Base-by-base conservation (phyloP, 2,113 vertebrate species). In the Gallinago media region DNA sequence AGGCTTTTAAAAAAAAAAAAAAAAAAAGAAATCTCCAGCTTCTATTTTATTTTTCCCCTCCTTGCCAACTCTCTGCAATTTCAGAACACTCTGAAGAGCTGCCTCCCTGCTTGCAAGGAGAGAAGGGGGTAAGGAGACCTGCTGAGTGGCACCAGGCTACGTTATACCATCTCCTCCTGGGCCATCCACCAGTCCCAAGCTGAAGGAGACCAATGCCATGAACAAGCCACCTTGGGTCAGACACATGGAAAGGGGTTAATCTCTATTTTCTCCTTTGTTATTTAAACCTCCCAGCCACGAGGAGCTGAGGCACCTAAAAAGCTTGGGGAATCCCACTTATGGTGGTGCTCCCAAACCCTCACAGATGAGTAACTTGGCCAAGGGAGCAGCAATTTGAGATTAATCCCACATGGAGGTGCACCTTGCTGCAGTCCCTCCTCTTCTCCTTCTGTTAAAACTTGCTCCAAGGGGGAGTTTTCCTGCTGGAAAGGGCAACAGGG, bases 31-130 rank as follows among this genome's bases (percentile, higher is more conserved):
- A 68, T 94, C 81, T 91, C 74, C 83, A 61, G 83, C 12, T 85
- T 71, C 88, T 63, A 42, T 95, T 89, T 93, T 49, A 50, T 79
- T 88, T 76, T 38, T 12, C 21, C 66, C 34, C 50, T 88, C 58
- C 54, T 50, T 25, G 12, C 40, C 44, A 80, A n/a, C 34, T 88
- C 81, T 34, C n/a, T 26, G 65, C 29, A 4, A 12, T 88, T 89
- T 75, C 58, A 68, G 56, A 56, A 56, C 42, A 44, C 54, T 76
- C 81, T 88, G 70, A 27, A 29, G 36, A 63, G 65, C 70, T 2
- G 12, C 68, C 23, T 80, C 31, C 47, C 20, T 0, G 0, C 56
- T 49, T 7, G 10, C 0, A 6, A 85, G 61, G 77, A 9, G 55
- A 89, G 29, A 63, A 67, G 56, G 2, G 9, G 54, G 34, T 16